Evolutionary conservation across 2,797 vertebrate genomes (phyloP).

Genomic region (Semotilus atromaculatus): DNA sequence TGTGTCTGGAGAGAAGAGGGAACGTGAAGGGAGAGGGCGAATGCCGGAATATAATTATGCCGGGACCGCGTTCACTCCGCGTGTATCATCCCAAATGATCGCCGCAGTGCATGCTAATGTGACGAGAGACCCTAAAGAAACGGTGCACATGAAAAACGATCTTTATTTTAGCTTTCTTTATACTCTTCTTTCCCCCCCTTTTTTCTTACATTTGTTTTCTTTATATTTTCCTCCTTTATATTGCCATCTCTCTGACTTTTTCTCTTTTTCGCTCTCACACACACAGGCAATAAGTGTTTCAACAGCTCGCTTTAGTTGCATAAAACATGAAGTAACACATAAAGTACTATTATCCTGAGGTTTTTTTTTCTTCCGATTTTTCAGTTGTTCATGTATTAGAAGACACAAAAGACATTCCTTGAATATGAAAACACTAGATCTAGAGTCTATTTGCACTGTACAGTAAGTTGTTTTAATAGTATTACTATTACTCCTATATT

Average conservation of each 20-base stretch:
- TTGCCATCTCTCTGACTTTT: background rate
- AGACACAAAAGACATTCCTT: background rate
- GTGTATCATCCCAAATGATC: constrained; percentile 38
- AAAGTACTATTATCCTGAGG: background rate
- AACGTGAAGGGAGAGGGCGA: constrained; percentile 16
- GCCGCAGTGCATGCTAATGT: constrained; percentile 57
- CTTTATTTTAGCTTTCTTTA: background rate
- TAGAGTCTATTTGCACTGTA: background rate
- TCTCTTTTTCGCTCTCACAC: background rate
- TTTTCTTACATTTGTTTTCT: background rate
- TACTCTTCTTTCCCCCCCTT: background rate
- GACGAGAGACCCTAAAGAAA: constrained; percentile 28
- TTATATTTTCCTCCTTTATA: background rate
- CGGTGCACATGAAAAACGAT: background rate
- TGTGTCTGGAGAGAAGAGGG: constrained; percentile 24
- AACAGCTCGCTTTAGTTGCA: background rate
- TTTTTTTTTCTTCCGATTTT: background rate
- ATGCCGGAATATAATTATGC: constrained; percentile 60
- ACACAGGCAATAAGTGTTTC: background rate
- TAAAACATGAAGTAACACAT: constrained; percentile 15
- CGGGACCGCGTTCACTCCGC: constrained; percentile 44
- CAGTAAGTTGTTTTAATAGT: background rate
- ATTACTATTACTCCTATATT: background rate
- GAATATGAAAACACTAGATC: background rate
- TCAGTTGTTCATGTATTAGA: background rate